A percentile compares a stretch with the other conserved stretches of the same genome.
phyloP scores from a whole-genome alignment of 2,113 vertebrate species.

The Scatophagus argus region DNA sequence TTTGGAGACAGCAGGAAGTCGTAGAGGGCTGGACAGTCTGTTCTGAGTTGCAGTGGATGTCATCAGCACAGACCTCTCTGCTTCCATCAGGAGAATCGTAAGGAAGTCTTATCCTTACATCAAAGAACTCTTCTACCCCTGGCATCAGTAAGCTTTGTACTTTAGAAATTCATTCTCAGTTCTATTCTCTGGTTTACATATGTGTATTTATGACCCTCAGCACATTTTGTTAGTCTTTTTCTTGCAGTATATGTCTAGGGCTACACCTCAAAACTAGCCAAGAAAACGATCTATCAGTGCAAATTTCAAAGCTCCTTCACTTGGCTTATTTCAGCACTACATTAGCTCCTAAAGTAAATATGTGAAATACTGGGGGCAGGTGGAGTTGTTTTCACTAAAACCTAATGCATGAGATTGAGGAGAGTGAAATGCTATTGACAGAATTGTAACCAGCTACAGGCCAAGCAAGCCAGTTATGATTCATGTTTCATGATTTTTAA shows the following conservation, averaged over 20 bases:
- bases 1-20: constrained; percentile 3
- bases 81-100: constrained; percentile 18
- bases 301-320: background rate
- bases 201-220: background rate
- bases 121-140: constrained; percentile 39
- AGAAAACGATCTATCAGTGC: no score
- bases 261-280: background rate
- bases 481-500: background rate
- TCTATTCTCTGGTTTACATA: background rate
- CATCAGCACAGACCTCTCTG: constrained; percentile 25
- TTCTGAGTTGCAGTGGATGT: constrained; percentile 51
- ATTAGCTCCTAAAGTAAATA: background rate
- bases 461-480: background rate
- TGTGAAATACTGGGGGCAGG: background rate
- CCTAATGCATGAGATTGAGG: background rate
- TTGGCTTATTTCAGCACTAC: background rate
- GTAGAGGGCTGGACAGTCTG: background rate
- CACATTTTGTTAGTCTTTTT: background rate
- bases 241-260: no score
- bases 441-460: constrained; percentile 1
- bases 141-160: background rate
- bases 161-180: background rate
- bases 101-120: constrained; percentile 27
- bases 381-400: background rate
- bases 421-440: background rate